Conservation (phyloP, 2,113 vertebrate species). For the Lathamus discolor region DNA sequence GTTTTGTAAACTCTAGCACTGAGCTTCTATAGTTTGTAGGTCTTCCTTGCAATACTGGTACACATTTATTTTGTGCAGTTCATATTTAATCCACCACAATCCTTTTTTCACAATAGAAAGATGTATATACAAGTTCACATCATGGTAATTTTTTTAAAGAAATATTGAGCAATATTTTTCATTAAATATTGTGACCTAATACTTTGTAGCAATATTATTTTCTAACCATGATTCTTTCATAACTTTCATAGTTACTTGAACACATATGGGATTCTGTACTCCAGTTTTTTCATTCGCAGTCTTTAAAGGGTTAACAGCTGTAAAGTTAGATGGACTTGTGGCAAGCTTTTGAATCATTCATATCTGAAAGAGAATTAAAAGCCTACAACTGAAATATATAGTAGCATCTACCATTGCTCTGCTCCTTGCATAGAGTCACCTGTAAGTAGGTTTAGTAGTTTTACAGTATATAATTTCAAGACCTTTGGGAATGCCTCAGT, state of each 20-base stretch:
- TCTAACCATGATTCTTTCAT: constrained; percentile 60
- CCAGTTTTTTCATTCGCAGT: constrained; percentile 65
- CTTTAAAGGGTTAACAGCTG: constrained; percentile 79
- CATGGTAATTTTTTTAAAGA: constrained; percentile 67
- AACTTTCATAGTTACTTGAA: constrained; percentile 58
- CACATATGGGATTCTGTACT: constrained; percentile 50
- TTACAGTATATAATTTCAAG: constrained; percentile 70
- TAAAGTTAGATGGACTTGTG: constrained; percentile 73
- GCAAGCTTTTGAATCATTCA: constrained; percentile 75
- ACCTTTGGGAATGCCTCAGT: constrained; percentile 76
- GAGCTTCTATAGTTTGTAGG: constrained; percentile 73
- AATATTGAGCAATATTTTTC: constrained; percentile 76
- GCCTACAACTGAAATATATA: constrained; percentile 69
- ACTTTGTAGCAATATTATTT: constrained; percentile 72
- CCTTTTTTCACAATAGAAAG: constrained; percentile 62
- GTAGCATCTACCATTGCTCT: constrained; percentile 74
- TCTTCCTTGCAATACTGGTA: constrained; percentile 74
- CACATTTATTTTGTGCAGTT: constrained; percentile 66
- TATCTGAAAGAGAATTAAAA: constrained; percentile 70
- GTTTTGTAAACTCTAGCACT: constrained; percentile 65
- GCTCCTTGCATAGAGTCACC: constrained; percentile 80
- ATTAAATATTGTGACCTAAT: constrained; percentile 73
- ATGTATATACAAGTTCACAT: constrained; percentile 73
- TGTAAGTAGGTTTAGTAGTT: constrained; percentile 76
- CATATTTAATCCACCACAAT: constrained; percentile 56